These are phyloP conservation scores for Amaurobius ferox DNA, from an alignment of 2,888 invertebrate genomes.

Conservation along the genomic window DNA sequence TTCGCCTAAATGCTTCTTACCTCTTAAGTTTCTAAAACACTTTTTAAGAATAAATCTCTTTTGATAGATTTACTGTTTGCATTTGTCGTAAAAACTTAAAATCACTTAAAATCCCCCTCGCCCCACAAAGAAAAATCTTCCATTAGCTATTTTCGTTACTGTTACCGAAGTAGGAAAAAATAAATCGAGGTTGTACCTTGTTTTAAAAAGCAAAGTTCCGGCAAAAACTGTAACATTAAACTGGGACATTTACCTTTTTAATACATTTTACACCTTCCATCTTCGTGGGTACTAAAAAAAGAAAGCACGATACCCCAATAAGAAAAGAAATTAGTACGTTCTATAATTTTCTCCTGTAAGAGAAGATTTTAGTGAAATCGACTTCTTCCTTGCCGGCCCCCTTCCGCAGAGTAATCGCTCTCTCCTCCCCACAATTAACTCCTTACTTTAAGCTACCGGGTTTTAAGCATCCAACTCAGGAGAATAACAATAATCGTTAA, in stretches of 20 bases:
- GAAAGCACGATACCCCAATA: neutral
- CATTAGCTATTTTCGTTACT: no score
- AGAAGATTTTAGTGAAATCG: slow-evolving; percentile 42
- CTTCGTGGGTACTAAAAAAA: neutral
- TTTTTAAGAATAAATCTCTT: no score
- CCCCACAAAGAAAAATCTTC: no score
- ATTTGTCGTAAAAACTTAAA: no score
- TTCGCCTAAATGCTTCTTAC: no score
- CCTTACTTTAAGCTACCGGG: slow-evolving; percentile 44
- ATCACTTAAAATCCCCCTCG: no score
- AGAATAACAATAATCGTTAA: slow-evolving; percentile 72
- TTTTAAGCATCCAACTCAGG: slow-evolving; percentile 12
- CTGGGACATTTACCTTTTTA: neutral
- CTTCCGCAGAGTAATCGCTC: slow-evolving; percentile 43
- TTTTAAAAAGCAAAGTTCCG: neutral
- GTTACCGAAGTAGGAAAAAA: no score
- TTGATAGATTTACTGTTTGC: no score
- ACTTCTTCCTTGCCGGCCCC: slow-evolving; percentile 23
- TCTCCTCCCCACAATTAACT: slow-evolving; percentile 67
- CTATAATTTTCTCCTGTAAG: slow-evolving; percentile 42
- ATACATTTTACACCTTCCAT: neutral
- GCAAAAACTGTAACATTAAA: neutral
- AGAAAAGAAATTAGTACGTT: slow-evolving; percentile 65
- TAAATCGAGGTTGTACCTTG: neutral
- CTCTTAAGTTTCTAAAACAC: no score